Conservation (phyloP, 2,797 vertebrate genomes). For the Tokudaia muenninki region DNA sequence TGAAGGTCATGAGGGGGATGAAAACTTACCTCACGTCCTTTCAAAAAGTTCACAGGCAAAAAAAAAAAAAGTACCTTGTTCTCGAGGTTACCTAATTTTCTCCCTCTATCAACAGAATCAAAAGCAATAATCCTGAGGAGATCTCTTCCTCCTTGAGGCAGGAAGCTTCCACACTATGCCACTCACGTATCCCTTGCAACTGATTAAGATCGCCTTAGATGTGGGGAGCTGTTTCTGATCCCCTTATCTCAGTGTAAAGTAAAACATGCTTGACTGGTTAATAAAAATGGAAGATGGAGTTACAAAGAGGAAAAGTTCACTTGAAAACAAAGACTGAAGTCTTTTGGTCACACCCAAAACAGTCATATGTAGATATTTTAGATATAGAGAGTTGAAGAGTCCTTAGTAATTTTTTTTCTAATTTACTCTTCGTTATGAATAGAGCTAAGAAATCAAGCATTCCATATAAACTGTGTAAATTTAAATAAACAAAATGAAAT, state of each 20-base stretch:
- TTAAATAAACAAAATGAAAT: constrained; percentile 62
- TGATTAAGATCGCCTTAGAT: constrained; percentile 83
- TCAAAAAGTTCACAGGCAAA: constrained; percentile 68
- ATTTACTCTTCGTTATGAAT: constrained; percentile 54
- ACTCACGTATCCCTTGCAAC: constrained; percentile 81
- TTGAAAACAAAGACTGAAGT: constrained; percentile 75
- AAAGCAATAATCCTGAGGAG: constrained; percentile 75
- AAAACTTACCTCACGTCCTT: constrained; percentile 67
- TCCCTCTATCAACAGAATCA: constrained; percentile 80
- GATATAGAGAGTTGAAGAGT: constrained; percentile 34
- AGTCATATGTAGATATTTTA: constrained; percentile 66
- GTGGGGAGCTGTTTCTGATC: constrained; percentile 72
- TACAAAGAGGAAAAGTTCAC: constrained; percentile 84
- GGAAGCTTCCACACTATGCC: constrained; percentile 80
- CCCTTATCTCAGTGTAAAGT: constrained; percentile 73
- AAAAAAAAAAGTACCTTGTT: constrained; percentile 67
- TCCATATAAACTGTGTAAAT: constrained; percentile 35
- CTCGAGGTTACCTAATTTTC: constrained; percentile 78
- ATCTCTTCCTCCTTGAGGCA: constrained; percentile 78
- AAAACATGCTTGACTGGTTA: constrained; percentile 80
- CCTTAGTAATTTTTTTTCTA: background rate
- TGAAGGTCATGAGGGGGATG: constrained; percentile 62
- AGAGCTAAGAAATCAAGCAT: constrained; percentile 24
- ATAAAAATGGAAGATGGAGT: constrained; percentile 83
- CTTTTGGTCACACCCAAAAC: constrained; percentile 79